phyloP scores from a whole-genome alignment of 92 coral and sea anemone genomes.

The Nematostella vectensis region DNA sequence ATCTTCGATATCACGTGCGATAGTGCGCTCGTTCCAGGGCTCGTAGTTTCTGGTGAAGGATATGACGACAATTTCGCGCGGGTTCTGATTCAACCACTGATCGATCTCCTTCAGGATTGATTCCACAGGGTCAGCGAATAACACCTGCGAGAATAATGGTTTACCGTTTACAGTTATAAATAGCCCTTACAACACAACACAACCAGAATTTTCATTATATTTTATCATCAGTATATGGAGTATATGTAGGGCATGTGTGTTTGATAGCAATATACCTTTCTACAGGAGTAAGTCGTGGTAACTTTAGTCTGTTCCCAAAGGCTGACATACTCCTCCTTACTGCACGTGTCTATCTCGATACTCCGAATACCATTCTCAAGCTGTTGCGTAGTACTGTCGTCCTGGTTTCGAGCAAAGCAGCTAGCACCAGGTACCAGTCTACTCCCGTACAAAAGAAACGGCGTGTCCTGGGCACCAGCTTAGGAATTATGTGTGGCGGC shows the following conservation, averaged over 20 bases:
- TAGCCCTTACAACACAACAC: too few species aligned
- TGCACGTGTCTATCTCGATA: conserved; percentile 38
- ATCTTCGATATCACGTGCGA: conserved; percentile 12
- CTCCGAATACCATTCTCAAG: conserved; percentile 36
- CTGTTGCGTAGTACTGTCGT: conserved; percentile 21
- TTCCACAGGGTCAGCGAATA: conserved; percentile 18
- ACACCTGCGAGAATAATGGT: too few species aligned
- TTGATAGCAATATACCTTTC: too few species aligned
- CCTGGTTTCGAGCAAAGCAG: conserved; percentile 39
- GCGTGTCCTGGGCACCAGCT: conserved; percentile 28
- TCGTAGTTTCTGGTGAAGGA: conserved; percentile 21
- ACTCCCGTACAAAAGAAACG: conserved; percentile 16
- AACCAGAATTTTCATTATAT: too few species aligned
- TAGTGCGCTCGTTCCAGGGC: not conserved
- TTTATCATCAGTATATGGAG: too few species aligned
- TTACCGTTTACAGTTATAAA: too few species aligned
- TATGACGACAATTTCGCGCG: conserved; percentile 21
- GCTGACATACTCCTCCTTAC: conserved; percentile 2
- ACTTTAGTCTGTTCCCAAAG: not conserved
- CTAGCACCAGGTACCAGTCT: conserved; percentile 9
- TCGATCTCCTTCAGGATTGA: conserved; percentile 21
- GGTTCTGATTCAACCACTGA: conserved; percentile 34
- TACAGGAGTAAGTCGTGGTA: conserved; percentile 3
- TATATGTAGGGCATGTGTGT: too few species aligned
- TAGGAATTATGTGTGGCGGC: conserved; percentile 39